Evolutionary conservation across 2,113 vertebrate genomes (phyloP), one percentile per base, ranked within the genome.

Genomic region (Odontophorus gujanensis): DNA sequence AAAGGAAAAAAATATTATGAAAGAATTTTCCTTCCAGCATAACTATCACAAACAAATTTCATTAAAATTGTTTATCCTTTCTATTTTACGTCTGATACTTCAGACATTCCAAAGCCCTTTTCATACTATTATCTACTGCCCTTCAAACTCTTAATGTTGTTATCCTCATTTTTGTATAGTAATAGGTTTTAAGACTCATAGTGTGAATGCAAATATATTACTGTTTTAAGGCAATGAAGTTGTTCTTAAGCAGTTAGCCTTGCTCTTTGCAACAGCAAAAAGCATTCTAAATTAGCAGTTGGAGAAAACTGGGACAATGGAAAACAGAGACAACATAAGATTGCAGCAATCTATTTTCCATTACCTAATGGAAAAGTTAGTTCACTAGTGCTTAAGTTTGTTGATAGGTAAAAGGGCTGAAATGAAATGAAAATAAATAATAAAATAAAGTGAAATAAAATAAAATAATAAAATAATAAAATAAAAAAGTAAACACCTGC

Each of bases 131-230:
- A 85, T 90, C 95, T 87, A 72, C 76, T 95, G 90, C 95, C 93
- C 91, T 96, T 95, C 93, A 96, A 93, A 95, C n/a, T 65, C 67
- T 94, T 96, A 90, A 36, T 65, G 82, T 95, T 96, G 81, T 96
- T 94, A 95, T 91, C 95, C 81, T 90, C 85, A 95, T 65, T 95
- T 96, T 97, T 95, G 88, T 94, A 96, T 85, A 78, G 93, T 93
- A 97, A 80, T 95, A 94, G 75, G 86, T 92, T 96, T 95, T 94
- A 96, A 94, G 78, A 53, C 48, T 85, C 69, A 57, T 88, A 95
- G 87, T 95, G 95, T 95, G 95, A 97, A 98, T 97, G 97, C 92
- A 97, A 97, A 97, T 96, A 81, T 68, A 83, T 96, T 94, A 94
- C 80, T 89, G 85, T 80, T 96, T 95, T 95, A 95, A 79, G 69